Conservation (phyloP, 1,140 invertebrate species). For the Globodera rostochiensis region DNA sequence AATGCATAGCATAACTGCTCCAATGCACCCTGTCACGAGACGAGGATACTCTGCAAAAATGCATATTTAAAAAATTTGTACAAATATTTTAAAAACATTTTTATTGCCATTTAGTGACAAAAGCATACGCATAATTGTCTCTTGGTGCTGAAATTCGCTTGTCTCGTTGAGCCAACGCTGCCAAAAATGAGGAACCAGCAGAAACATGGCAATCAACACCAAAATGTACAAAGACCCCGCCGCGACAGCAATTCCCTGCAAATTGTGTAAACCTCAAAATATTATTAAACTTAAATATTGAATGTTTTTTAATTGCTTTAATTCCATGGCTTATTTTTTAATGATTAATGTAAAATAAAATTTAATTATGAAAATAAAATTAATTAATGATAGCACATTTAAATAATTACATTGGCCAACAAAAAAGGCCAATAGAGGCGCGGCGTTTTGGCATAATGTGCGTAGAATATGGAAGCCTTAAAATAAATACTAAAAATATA, state of each 20-base stretch:
- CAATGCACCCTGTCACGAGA: conserved; percentile 10
- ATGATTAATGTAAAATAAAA: too few species aligned
- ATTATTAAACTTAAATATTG: background rate
- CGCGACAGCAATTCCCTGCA: conserved; percentile 20
- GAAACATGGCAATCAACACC: conserved; percentile 12
- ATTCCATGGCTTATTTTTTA: too few species aligned
- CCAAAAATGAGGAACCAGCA: conserved; percentile 27
- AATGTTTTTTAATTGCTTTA: background rate
- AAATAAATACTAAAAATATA: background rate
- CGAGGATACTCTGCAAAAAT: conserved; percentile 16
- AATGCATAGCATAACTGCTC: conserved; percentile 17
- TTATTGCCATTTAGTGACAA: background rate
- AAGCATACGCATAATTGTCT: conserved; percentile 16
- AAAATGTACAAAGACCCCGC: conserved; percentile 21
- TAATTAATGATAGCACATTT: background rate
- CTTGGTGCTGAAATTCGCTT: conserved; percentile 16
- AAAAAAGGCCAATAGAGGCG: conserved; percentile 26
- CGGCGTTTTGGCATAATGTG: background rate
- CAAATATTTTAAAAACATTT: background rate
- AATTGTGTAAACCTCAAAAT: background rate
- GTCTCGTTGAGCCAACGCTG: conserved; percentile 16
- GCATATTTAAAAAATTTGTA: background rate
- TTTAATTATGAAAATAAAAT: background rate
- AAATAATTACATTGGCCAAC: conserved; percentile 10
- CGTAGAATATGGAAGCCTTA: conserved; percentile 28